phyloP scores from a whole-genome alignment of 2,797 vertebrate species.

The Prionace glauca region DNA sequence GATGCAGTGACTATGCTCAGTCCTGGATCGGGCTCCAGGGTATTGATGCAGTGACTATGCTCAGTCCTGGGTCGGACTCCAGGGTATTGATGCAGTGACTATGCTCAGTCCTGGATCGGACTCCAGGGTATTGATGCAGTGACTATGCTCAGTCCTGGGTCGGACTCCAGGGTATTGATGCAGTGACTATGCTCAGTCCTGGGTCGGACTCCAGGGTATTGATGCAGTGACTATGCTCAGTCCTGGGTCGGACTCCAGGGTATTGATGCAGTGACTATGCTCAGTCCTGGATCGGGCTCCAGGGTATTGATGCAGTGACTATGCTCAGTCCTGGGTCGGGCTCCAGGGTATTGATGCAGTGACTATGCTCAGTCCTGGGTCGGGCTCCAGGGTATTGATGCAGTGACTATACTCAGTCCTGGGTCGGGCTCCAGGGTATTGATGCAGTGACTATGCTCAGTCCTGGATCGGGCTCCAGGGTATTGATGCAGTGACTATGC shows the following conservation, averaged over 20 bases:
- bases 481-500: not conserved
- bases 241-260: not conserved
- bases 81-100: not conserved
- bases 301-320: not conserved
- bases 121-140: not conserved
- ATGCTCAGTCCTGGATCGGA: not conserved
- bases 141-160: not conserved
- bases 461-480: not conserved
- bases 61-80: no score
- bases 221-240: not conserved
- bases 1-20: not conserved
- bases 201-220: not conserved
- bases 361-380: not conserved
- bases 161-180: not conserved
- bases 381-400: not conserved
- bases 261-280: not conserved
- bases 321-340: not conserved
- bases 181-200: not conserved
- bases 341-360: not conserved
- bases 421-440: not conserved
- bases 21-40: not conserved
- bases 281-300: no score
- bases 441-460: not conserved
- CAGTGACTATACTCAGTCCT: not conserved
- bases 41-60: not conserved